Conservation (phyloP, 1,140 invertebrate species). For the Diorhabda elongata region DNA sequence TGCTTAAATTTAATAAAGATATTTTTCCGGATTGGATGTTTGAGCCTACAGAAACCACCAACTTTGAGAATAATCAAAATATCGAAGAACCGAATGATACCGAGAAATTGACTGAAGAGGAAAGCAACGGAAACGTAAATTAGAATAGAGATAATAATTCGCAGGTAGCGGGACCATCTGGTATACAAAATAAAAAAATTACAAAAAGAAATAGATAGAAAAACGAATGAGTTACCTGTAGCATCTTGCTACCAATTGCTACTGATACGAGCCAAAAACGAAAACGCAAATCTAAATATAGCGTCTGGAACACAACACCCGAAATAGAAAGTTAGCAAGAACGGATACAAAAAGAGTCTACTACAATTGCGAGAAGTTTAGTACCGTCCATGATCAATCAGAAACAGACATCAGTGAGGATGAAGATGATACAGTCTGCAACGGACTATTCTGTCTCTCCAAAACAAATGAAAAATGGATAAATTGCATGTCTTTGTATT, state of each 20-base stretch:
- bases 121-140: background rate
- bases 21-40: slow-evolving; percentile 12
- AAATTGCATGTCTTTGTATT: slow-evolving; percentile 2
- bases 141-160: background rate
- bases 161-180: slow-evolving; percentile 3
- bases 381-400: background rate
- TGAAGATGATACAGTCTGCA: background rate
- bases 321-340: slow-evolving; percentile 3
- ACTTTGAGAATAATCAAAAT: background rate
- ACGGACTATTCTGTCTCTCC: slow-evolving; percentile 5
- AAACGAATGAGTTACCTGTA: background rate
- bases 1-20: slow-evolving; percentile 33
- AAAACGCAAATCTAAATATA: slow-evolving; percentile 8
- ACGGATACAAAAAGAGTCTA: slow-evolving; percentile 1
- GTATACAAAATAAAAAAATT: slow-evolving; percentile 5
- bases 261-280: background rate
- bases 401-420: background rate
- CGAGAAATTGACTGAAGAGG: background rate
- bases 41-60: slow-evolving; percentile 5
- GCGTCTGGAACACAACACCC: background rate
- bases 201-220: slow-evolving; percentile 6
- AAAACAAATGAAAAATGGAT: slow-evolving; percentile 13
- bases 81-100: slow-evolving; percentile 3
- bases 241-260: background rate
- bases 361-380: background rate